Evolutionary conservation across 2,113 vertebrate genomes (phyloP).

Genomic region (human (Homo sapiens)): GRCh38 chr7:73782001-73782500

Average conservation of each 20-base stretch:
- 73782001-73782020: too few species aligned
- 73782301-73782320: neutral
- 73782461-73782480: neutral
- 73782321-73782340: neutral
- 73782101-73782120: too few species aligned
- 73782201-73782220: neutral
- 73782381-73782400: neutral
- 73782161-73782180: neutral
- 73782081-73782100: too few species aligned
- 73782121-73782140: too few species aligned
- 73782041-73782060: too few species aligned
- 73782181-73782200: neutral
- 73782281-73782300: neutral
- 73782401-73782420: neutral
- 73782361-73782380: neutral
- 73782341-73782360: neutral
- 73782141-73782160: too few species aligned
- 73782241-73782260: neutral
- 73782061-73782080: too few species aligned
- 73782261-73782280: neutral
- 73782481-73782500: fast-evolving
- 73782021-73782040: too few species aligned
- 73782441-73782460: neutral
- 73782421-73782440: neutral
- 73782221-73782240: neutral